Evolutionary conservation across 2,113 vertebrate species (phyloP), one percentile per base, ranked within the genome.

Genomic region (Macrotis lagotis): DNA sequence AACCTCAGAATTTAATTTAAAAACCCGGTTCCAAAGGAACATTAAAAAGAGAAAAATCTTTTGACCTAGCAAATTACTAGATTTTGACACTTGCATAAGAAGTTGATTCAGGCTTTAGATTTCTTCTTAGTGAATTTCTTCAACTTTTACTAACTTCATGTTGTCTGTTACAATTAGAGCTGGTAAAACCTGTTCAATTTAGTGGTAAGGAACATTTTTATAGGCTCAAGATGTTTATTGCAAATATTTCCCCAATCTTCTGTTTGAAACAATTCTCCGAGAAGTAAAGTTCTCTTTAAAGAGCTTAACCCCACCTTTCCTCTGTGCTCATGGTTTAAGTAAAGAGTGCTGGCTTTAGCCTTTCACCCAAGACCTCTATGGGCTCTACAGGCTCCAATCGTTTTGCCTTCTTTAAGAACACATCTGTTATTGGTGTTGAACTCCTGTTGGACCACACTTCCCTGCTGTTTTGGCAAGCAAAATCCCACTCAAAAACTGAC

Each of bases 401-500:
- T 95, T 94, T 94, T 89, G 93, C 25, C 50, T 48, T 91, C 11
- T 66, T 14, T 94, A 90, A 22, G 28, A 89, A 48, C n/a, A 50
- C 89, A 90, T 51, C 88, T 91, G n/a, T n/a, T n/a, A n/a, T n/a
- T n/a, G n/a, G n/a, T n/a, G n/a, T n/a, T n/a, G n/a, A n/a, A n/a
- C n/a, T n/a, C n/a, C n/a, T n/a, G 48, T 90, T 91, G 12, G 48
- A 93, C 6, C n/a, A 83, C 31, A n/a, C 37, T 1, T 74, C 66
- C 66, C 94, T 96, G 95, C 92, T 51, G 94, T 92, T 94, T 95
- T 97, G 95, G 92, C 96, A 96, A 94, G 51, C 28, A 50, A 51
- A 92, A 47, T 66, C 90, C 2, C 9, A 37, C 91, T 92, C 95
- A 91, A 93, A 95, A 96, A 91, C 0, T 10, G 59, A 97, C 89